Evolutionary conservation across 2,113 vertebrate genomes (phyloP).

Genomic region (Serinus canaria): DNA sequence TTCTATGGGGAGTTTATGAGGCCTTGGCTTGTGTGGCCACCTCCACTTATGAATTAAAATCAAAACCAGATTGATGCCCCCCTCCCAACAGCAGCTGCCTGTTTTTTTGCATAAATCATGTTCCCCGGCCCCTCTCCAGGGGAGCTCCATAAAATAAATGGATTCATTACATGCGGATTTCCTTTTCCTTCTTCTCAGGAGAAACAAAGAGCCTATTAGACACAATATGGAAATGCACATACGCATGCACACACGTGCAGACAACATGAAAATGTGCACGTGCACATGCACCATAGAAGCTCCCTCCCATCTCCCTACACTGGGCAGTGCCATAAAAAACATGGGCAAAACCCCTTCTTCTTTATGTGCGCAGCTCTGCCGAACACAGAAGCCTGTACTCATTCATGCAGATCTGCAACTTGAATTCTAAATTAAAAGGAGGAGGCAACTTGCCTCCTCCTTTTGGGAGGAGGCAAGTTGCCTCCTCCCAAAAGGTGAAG

Average conservation of each 20-base stretch:
- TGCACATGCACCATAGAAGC: neutral
- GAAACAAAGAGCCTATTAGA: constrained; percentile 73
- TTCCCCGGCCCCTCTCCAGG: constrained; percentile 62
- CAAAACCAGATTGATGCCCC: constrained; percentile 67
- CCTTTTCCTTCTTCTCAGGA: constrained; percentile 69
- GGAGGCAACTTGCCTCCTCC: no score
- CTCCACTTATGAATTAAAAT: constrained; percentile 66
- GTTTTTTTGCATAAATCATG: constrained; percentile 61
- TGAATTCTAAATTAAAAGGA: constrained; percentile 8
- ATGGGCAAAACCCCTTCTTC: neutral
- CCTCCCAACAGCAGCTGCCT: constrained; percentile 59
- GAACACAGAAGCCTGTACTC: neutral
- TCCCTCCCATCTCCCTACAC: neutral
- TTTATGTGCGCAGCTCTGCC: neutral
- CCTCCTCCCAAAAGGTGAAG: neutral
- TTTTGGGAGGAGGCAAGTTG: no score
- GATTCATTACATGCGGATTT: constrained; percentile 74
- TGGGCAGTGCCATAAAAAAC: constrained; percentile 8
- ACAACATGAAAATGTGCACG: constrained; percentile 37
- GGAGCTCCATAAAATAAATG: constrained; percentile 72
- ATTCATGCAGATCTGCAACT: neutral
- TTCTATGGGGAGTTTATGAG: constrained; percentile 63
- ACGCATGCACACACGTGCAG: constrained; percentile 33
- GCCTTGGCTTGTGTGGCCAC: constrained; percentile 64
- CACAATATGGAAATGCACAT: constrained; percentile 61